Conservation (phyloP, 2,797 vertebrate genomes). For the Chelon labrosus region DNA sequence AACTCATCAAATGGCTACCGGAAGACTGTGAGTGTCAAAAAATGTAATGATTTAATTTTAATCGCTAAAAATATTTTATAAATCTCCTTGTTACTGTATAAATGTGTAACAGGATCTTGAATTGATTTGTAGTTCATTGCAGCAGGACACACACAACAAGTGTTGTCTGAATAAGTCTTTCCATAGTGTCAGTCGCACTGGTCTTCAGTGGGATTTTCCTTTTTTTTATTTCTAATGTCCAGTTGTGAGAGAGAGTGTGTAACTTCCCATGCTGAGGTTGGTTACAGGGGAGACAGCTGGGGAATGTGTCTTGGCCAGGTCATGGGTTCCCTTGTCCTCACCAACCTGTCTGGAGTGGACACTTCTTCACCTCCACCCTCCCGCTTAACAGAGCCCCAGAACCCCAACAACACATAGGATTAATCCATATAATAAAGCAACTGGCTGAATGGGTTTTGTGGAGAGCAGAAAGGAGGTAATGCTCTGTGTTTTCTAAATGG, state of each 20-base stretch:
- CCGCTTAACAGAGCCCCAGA: slow-evolving; percentile 71
- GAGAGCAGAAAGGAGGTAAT: slow-evolving; percentile 80
- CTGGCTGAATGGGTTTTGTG: slow-evolving; percentile 85
- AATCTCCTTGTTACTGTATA: too few relatives aligned
- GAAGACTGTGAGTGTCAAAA: too few relatives aligned
- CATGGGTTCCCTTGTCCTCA: slow-evolving; percentile 76
- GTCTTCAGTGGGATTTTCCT: too few relatives aligned
- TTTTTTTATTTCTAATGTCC: background rate
- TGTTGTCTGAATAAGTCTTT: background rate
- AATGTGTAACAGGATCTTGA: background rate
- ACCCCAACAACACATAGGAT: slow-evolving; percentile 77
- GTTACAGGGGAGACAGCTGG: background rate
- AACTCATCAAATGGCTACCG: too few relatives aligned
- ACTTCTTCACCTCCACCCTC: slow-evolving; percentile 73
- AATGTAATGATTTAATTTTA: background rate
- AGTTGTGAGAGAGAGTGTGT: background rate
- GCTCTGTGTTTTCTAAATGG: slow-evolving; percentile 87
- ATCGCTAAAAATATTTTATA: too few relatives aligned
- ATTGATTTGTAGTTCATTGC: background rate
- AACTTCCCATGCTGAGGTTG: slow-evolving; percentile 6
- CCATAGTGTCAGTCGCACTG: background rate
- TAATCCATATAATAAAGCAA: slow-evolving; percentile 86
- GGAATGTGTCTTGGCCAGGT: slow-evolving; percentile 61
- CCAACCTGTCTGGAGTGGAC: slow-evolving; percentile 75
- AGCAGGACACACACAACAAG: background rate